Conservation (phyloP, 2,113 vertebrate species). For the Syngnathoides biaculeatus region DNA sequence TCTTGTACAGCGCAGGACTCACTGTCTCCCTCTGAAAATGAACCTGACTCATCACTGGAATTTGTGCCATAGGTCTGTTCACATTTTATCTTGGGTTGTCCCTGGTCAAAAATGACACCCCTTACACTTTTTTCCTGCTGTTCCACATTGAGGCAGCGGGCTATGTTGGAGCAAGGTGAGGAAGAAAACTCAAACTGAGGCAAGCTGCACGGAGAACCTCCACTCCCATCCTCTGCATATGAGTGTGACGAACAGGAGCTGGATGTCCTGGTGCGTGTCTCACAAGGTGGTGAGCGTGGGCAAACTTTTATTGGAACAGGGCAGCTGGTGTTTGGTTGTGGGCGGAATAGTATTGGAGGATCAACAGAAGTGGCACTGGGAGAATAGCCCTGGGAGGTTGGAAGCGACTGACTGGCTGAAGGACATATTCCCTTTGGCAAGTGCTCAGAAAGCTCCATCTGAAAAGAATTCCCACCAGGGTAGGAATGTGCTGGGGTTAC, state of each 20-base stretch:
- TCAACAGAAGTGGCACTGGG: conserved; percentile 75
- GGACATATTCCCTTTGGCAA: conserved; percentile 91
- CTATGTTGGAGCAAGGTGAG: conserved; percentile 91
- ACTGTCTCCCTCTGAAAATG: conserved; percentile 98
- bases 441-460: conserved; percentile 90
- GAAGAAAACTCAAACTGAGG: conserved; percentile 97
- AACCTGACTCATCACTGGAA: conserved; percentile 97
- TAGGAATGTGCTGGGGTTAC: conserved; percentile 89
- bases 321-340: conserved; percentile 95
- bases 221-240: conserved; percentile 93
- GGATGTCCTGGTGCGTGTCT: conserved; percentile 95
- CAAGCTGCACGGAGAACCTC: conserved; percentile 94
- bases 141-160: conserved; percentile 84
- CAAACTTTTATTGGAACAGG: conserved; percentile 99
- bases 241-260: conserved; percentile 98
- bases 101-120: conserved; percentile 83
- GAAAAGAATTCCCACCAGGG: conserved; percentile 86
- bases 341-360: conserved; percentile 81
- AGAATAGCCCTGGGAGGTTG: conserved; percentile 87
- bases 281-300: conserved; percentile 91
- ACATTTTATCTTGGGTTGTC: conserved; percentile 95
- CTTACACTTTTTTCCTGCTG: conserved; percentile 85
- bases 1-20: conserved; percentile 96
- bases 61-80: conserved; percentile 99
- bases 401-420: conserved; percentile 87